Conservation (phyloP, 1,140 invertebrate genomes). For the Agrilus planipennis region DNA sequence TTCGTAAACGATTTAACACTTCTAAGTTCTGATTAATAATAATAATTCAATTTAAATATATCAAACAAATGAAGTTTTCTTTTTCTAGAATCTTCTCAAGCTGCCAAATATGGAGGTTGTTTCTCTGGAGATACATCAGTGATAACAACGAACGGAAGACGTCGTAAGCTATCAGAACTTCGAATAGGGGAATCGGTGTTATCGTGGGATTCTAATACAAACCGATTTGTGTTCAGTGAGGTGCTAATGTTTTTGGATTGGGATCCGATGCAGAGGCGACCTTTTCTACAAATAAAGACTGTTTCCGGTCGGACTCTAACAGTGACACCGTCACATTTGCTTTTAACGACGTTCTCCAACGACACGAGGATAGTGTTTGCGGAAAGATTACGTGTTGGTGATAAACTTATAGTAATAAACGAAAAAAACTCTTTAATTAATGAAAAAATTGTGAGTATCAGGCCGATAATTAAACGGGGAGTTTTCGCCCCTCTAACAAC, state of each 20-base stretch:
- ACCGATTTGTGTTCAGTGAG: constrained; percentile 64
- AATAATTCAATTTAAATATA: no score
- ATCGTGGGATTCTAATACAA: constrained; percentile 49
- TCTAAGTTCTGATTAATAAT: no score
- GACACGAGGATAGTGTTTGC: constrained; percentile 44
- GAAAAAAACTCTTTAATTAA: constrained; percentile 36
- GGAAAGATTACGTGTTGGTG: constrained; percentile 38
- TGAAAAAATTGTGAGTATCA: constrained; percentile 48
- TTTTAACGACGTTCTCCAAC: constrained; percentile 37
- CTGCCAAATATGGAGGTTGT: constrained; percentile 69
- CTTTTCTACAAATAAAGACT: constrained; percentile 62
- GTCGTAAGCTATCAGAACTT: constrained; percentile 56
- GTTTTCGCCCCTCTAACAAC: constrained; percentile 83
- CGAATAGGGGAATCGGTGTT: constrained; percentile 67
- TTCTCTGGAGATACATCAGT: constrained; percentile 60
- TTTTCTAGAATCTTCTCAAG: constrained; percentile 81
- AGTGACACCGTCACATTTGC: constrained; percentile 75
- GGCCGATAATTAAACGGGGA: constrained; percentile 48
- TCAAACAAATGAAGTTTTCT: no score
- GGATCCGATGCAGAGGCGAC: constrained; percentile 48
- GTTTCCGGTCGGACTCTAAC: constrained; percentile 56
- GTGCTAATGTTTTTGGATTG: constrained; percentile 85
- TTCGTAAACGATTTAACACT: no score
- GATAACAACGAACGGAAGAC: constrained; percentile 38
- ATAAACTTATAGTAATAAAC: constrained; percentile 39